Evolutionary conservation across 1,140 invertebrate species (phyloP), one percentile per base, ranked within the genome.

Genomic region (Heliconius hewitsoni): DNA sequence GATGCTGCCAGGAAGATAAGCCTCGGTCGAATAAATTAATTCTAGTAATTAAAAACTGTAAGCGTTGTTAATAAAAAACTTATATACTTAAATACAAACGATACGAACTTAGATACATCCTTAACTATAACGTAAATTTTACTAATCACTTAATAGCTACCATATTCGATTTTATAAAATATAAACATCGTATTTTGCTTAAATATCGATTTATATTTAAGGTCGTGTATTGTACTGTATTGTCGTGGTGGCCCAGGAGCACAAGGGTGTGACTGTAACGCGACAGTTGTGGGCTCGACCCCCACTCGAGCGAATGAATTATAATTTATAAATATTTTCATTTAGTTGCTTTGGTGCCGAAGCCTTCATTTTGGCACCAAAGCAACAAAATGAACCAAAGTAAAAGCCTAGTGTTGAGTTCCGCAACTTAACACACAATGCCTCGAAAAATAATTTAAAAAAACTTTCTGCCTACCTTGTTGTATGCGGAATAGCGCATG

Each of bases 1-100:
- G 84, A 86, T 82, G 85, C 86, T 85, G 87, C 85, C 87, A 84
- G 84, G 83, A 87, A 83, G 88, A 89, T 89, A 90, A 91, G 87
- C 85, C 27, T 16, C 79, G 83, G 82, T 85, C 82, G 88, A 88
- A 92, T 91, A 91, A 92, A 93, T 94, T 93, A 93, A 93, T 93
- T 92, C 88, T 86, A 90, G 87, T 93, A 90, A 93, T 94, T 94
- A 92, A 90, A 93, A 81, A 60, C 5, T 66, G 23, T 66, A 66
- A 66, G 27, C 23, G 23, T 66, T 27, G n/a, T 66, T 66, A 66
- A 66, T 66, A 66, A 66, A 66, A 66, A 66, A 66, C 2, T 4
- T 11, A 27, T 8, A 66, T 66, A 30, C 23, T 66, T 66, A 66
- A 66, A 27, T 16, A 66, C 23, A 66, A 66, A 30, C 27, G 13